Conservation (phyloP, 2,797 vertebrate genomes). For the Xenopus petersii region DNA sequence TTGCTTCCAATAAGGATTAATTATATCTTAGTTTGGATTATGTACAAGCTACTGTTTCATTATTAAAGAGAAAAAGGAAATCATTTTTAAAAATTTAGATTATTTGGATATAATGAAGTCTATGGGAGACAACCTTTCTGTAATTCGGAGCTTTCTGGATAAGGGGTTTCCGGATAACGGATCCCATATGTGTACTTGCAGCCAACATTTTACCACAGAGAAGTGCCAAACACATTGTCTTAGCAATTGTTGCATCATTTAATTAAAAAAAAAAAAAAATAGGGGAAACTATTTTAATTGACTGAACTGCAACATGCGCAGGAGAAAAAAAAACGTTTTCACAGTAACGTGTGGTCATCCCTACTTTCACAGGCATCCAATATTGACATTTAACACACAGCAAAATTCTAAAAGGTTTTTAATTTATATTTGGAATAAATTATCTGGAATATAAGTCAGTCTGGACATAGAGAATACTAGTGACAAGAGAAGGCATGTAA, state of each 20-base stretch:
- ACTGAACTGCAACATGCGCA: constrained; percentile 20
- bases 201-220: no score
- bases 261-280: not conserved
- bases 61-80: no score
- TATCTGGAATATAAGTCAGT: constrained; percentile 75
- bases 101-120: no score
- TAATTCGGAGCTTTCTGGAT: no score
- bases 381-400: constrained; percentile 48
- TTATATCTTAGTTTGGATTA: no score
- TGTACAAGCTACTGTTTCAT: no score
- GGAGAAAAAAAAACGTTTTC: not conserved
- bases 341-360: constrained; percentile 8
- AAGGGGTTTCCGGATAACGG: no score
- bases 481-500: constrained; percentile 73
- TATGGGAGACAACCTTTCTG: no score
- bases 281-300: constrained; percentile 4
- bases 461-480: constrained; percentile 69
- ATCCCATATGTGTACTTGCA: no score
- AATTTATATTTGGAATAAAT: constrained; percentile 84
- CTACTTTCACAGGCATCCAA: constrained; percentile 3
- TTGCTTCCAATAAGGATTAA: no score
- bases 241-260: not conserved
- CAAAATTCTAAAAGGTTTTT: constrained; percentile 72
- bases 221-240: no score
- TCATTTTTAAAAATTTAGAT: no score